Evolutionary conservation across 2,113 vertebrate genomes (phyloP), one percentile per base, ranked within the genome.

Genomic region (Petromus typicus): DNA sequence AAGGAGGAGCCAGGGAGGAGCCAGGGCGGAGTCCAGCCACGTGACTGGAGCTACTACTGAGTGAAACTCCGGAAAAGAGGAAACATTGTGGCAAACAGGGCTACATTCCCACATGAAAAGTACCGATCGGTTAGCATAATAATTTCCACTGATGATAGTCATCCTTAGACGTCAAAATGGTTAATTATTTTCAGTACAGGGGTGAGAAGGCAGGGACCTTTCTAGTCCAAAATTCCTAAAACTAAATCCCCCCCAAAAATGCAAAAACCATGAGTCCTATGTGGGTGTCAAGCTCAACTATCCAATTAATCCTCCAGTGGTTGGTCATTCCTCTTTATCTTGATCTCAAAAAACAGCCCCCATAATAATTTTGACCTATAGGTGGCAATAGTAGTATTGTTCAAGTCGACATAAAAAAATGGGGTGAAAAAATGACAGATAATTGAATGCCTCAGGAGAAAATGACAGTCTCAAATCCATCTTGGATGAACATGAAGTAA

Each of bases 381-480:
- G 96, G 78, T 97, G 96, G 95, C 96, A 81, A 95, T 90, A 93
- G 80, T 93, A 78, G 54, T 90, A 84, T 85, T 81, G 66, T 54
- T 91, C 76, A 89, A 89, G 34, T 59, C 37, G 86, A 25, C 10
- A 43, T 83, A 51, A 79, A 85, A 92, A 76, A 63, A 81, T 85
- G 81, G 56, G 5, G 12, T 78, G 5, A 45, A 25, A 73, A 51
- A 80, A 17, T n/a, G 32, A 16, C 80, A 37, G 40, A 43, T 89
- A 80, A 91, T 34, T 90, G 51, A 61, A 81, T 73, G n/a, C 5
- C 57, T 80, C 66, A 64, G 67, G 85, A 87, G 45, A 75, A 94
- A 89, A 86, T 73, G 6, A 63, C 61, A 34, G 12, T 83, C n/a
- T 80, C 37, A 92, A 93, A 86, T 61, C 3, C 6, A 43, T 57